Evolutionary conservation across 2,113 vertebrate genomes (phyloP).

Genomic region (Chaetodon auriga): DNA sequence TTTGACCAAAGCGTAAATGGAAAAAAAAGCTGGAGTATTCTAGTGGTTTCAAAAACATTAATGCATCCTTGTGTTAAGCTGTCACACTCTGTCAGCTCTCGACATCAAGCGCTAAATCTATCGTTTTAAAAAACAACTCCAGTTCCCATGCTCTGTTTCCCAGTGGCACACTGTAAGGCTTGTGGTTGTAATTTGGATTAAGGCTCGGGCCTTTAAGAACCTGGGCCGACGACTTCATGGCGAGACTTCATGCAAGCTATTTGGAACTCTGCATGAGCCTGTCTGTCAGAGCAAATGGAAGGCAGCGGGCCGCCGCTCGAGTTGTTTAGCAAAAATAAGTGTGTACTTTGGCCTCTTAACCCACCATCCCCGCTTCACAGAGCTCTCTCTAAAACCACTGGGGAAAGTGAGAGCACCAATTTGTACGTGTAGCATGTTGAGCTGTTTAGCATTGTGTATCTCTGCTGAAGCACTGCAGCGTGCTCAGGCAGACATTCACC

Average conservation of each 20-base stretch:
- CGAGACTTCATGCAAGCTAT: slow-evolving; percentile 69
- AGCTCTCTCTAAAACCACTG: slow-evolving; percentile 65
- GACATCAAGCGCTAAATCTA: slow-evolving; percentile 32
- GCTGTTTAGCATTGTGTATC: slow-evolving; percentile 43
- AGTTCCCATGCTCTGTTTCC: slow-evolving; percentile 50
- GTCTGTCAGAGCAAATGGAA: slow-evolving; percentile 78
- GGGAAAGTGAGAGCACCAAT: slow-evolving; percentile 70
- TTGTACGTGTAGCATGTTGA: slow-evolving; percentile 69
- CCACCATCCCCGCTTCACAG: slow-evolving; percentile 63
- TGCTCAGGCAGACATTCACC: slow-evolving; percentile 17
- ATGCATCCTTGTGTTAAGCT: slow-evolving; percentile 33
- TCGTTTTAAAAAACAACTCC: slow-evolving; percentile 40
- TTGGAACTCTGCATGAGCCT: slow-evolving; percentile 66
- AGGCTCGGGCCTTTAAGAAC: slow-evolving; percentile 50
- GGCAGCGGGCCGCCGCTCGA: slow-evolving; percentile 68
- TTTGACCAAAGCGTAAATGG: slow-evolving; percentile 17
- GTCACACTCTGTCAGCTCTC: slow-evolving; percentile 41
- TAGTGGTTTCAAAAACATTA: slow-evolving; percentile 22
- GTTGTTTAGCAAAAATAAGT: slow-evolving; percentile 82
- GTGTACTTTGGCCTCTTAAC: slow-evolving; percentile 79
- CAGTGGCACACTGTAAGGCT: slow-evolving; percentile 43
- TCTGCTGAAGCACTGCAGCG: slow-evolving; percentile 33
- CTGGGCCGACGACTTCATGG: slow-evolving; percentile 65
- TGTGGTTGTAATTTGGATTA: slow-evolving; percentile 71
- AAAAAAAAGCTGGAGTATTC: slow-evolving; percentile 18